Conservation (phyloP, 2,888 invertebrate species). For the Andrena bucephala region DNA sequence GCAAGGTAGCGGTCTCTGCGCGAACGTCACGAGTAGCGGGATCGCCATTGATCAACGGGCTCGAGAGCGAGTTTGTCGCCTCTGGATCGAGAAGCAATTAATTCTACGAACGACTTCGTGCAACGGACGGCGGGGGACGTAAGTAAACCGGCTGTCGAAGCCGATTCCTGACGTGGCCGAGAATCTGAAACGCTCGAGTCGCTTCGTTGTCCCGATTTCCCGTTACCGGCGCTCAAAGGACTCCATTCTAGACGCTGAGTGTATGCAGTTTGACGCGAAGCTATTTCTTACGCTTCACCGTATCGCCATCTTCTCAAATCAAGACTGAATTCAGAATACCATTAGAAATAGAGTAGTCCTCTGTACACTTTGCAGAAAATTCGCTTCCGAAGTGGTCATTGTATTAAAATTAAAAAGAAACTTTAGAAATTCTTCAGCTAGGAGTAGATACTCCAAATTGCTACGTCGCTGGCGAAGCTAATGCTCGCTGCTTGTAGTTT, state of each 20-base stretch:
- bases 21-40: neutral
- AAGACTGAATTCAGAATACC: neutral
- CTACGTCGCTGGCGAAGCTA: neutral
- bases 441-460: neutral
- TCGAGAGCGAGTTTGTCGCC: slow-evolving; percentile 48
- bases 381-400: too few relatives aligned
- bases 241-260: neutral
- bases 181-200: slow-evolving; percentile 23
- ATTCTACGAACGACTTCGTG: slow-evolving; percentile 43
- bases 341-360: neutral
- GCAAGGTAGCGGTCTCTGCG: slow-evolving; percentile 10
- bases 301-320: too few relatives aligned
- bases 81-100: slow-evolving; percentile 53
- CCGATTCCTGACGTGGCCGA: slow-evolving; percentile 38
- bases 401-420: too few relatives aligned
- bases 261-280: neutral
- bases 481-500: neutral
- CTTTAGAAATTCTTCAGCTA: neutral
- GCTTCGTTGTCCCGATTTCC: slow-evolving; percentile 33
- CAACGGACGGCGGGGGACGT: slow-evolving; percentile 33
- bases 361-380: too few relatives aligned
- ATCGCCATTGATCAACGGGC: slow-evolving; percentile 44
- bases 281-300: too few relatives aligned
- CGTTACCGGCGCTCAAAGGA: slow-evolving; percentile 18
- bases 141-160: slow-evolving; percentile 50